Percentiles rank a stretch among this genome's conserved stretches.
Conservation (phyloP, 2,888 invertebrate genomes). For the Litoditis marina region DNA sequence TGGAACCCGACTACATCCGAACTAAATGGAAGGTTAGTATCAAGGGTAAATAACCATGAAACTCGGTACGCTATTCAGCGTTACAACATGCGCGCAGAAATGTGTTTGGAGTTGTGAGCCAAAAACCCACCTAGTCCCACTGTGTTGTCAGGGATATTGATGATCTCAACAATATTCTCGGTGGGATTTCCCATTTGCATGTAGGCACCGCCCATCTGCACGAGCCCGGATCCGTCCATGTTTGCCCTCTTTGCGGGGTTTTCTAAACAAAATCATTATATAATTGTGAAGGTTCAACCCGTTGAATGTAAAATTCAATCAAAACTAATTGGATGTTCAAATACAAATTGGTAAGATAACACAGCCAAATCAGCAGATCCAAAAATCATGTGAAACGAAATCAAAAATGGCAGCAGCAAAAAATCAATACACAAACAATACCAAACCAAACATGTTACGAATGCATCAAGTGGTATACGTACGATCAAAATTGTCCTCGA, state of each 20-base stretch:
- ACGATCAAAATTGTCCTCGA: constrained; percentile 20
- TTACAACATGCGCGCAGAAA: too few species aligned
- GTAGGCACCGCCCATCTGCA: constrained; percentile 10
- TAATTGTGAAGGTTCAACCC: not conserved
- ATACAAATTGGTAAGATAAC: too few species aligned
- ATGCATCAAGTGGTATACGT: constrained; percentile 14
- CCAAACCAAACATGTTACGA: constrained; percentile 5
- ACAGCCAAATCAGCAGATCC: too few species aligned
- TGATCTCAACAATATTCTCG: constrained; percentile 39
- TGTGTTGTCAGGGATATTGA: constrained; percentile 54
- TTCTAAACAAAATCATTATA: constrained; percentile 16
- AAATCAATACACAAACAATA: constrained; percentile 11
- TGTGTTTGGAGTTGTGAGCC: too few species aligned
- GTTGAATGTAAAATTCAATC: not conserved
- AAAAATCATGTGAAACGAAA: not conserved
- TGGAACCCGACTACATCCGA: too few species aligned
- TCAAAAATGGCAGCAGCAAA: constrained; percentile 1
- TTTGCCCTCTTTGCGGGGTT: constrained; percentile 34
- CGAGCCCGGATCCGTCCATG: constrained; percentile 20
- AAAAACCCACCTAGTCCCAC: constrained; percentile 57
- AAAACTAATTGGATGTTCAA: too few species aligned
- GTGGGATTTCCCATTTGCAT: constrained; percentile 12
- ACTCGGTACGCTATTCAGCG: too few species aligned
- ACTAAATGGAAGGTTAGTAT: too few species aligned
- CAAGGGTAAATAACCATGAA: too few species aligned